These are phyloP conservation scores for Argyra leucocephala DNA, from an alignment of 2,888 invertebrate species.

Conservation along the genomic window DNA sequence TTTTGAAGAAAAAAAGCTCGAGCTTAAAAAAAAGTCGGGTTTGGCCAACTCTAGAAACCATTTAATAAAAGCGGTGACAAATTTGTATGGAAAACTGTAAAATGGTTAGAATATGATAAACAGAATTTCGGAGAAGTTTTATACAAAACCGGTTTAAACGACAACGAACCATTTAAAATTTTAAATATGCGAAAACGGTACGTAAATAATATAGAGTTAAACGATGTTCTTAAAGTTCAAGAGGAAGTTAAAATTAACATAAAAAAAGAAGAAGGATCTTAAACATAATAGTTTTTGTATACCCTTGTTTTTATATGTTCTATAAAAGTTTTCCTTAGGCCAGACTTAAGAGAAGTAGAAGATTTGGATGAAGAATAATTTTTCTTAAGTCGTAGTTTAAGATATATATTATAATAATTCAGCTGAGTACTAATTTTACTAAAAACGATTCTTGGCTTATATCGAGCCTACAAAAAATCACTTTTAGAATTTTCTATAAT, in stretches of 20 bases:
- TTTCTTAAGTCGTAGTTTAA: no score
- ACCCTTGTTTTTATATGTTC: slow-evolving; percentile 7
- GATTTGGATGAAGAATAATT: no score
- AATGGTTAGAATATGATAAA: slow-evolving; percentile 3
- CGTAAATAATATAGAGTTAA: not conserved
- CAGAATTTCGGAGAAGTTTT: slow-evolving; percentile 47
- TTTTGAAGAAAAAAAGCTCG: no score
- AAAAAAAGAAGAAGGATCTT: slow-evolving; percentile 5
- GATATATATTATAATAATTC: no score
- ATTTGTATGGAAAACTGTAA: slow-evolving; percentile 7
- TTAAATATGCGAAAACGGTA: not conserved
- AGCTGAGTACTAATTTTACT: no score
- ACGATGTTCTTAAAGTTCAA: not conserved
- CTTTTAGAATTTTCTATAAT: no score
- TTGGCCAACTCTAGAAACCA: not conserved
- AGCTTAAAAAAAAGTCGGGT: no score
- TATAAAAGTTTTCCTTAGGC: not conserved
- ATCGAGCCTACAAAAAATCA: no score
- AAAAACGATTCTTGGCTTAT: no score
- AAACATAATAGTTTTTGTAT: slow-evolving; percentile 5
- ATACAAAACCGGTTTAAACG: slow-evolving; percentile 41
- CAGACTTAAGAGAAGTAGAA: no score
- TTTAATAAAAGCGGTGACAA: not conserved
- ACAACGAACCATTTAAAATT: slow-evolving; percentile 9
- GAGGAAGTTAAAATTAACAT: slow-evolving; percentile 8